These are phyloP conservation scores for Accipiter virgatus DNA, from an alignment of 2,113 vertebrate species.

Conservation along the genomic window DNA sequence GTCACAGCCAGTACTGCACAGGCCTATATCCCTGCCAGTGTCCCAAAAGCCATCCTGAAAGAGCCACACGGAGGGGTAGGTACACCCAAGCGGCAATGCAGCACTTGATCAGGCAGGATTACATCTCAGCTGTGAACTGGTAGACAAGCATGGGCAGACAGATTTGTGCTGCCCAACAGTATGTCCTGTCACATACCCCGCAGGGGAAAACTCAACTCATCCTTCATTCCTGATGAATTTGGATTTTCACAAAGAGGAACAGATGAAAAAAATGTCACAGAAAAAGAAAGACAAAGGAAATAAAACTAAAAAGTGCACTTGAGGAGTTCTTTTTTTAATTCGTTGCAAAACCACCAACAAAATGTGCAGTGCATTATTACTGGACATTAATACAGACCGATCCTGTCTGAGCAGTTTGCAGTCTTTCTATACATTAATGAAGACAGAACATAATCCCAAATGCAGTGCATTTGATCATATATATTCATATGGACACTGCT, in stretches of 20 bases:
- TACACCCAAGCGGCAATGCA: neutral
- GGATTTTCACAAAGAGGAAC: neutral
- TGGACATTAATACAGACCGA: neutral
- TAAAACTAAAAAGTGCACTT: neutral
- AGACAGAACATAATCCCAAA: neutral
- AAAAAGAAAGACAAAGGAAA: neutral
- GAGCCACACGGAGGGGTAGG: neutral
- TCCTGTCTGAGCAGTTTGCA: neutral
- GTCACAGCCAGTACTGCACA: neutral
- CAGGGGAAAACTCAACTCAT: neutral
- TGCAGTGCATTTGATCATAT: neutral
- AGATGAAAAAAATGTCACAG: neutral
- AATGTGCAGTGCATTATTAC: neutral
- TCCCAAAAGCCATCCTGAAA: neutral
- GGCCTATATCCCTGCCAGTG: neutral
- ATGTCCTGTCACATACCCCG: neutral
- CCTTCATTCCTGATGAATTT: neutral
- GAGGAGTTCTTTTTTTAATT: neutral
- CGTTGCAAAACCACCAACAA: neutral
- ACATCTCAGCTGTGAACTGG: neutral
- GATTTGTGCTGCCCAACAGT: neutral
- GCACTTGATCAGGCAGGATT: neutral
- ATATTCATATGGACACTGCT: neutral
- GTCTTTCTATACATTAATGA: neutral
- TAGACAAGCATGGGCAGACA: neutral